Conservation (phyloP, 2,888 invertebrate genomes). For the Malthinus flaveolus region DNA sequence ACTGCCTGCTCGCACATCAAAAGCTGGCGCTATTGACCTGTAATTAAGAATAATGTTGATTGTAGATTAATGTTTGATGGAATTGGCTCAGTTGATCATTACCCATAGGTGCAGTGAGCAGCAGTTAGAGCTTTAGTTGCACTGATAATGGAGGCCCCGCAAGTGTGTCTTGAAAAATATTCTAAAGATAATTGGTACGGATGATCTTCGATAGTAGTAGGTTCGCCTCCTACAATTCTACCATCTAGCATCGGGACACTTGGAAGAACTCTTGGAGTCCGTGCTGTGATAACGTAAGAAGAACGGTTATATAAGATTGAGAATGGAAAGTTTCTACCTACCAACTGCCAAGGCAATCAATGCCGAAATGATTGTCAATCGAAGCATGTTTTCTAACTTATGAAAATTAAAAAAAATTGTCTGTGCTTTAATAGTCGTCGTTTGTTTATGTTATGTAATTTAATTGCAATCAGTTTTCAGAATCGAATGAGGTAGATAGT, state of each 20-base stretch:
- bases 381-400: not conserved
- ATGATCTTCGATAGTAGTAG: constrained; percentile 35
- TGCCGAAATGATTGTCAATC: not conserved
- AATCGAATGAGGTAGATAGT: no score
- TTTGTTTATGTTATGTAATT: no score
- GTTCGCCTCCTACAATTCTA: constrained; percentile 40
- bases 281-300: not conserved
- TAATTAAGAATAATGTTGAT: no score
- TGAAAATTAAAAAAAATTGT: not conserved
- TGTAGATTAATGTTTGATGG: no score
- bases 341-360: not conserved
- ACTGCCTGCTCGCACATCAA: not conserved
- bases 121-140: constrained; percentile 37
- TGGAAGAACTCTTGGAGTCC: constrained; percentile 4
- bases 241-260: constrained; percentile 23
- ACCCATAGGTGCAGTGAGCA: constrained; percentile 40
- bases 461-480: no score
- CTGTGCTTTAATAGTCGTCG: not conserved
- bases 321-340: not conserved
- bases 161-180: constrained; percentile 33
- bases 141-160: constrained; percentile 40
- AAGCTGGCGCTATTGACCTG: not conserved
- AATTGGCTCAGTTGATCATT: not conserved
- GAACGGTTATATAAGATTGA: not conserved
- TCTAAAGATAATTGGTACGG: constrained; percentile 41